Evolutionary conservation across 2,888 invertebrate species (phyloP).

Genomic region (Heteromyza rotundicornis): DNA sequence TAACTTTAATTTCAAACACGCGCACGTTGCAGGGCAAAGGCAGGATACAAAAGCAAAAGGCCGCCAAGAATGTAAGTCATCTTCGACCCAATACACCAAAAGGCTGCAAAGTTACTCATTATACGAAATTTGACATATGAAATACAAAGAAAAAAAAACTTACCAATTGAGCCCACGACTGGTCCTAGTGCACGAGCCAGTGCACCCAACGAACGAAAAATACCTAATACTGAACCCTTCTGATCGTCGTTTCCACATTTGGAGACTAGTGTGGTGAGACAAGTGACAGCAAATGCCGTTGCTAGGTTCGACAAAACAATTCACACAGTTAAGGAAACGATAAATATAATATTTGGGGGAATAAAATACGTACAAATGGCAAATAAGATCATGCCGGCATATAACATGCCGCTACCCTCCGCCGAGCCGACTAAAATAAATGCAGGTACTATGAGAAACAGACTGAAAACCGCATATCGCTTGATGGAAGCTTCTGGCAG

Average conservation of each 20-base stretch:
- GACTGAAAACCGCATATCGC: slow-evolving; percentile 74
- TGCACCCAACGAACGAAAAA: slow-evolving; percentile 92
- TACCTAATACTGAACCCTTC: slow-evolving; percentile 92
- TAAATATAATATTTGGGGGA: slow-evolving; percentile 18
- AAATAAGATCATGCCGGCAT: slow-evolving; percentile 84
- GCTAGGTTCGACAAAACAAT: no score
- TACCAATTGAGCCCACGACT: slow-evolving; percentile 82
- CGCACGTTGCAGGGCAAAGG: slow-evolving; percentile 68
- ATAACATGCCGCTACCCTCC: slow-evolving; percentile 68
- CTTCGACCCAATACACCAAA: slow-evolving; percentile 89
- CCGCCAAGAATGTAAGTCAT: slow-evolving; percentile 84
- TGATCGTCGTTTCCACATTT: slow-evolving; percentile 79
- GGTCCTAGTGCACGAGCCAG: slow-evolving; percentile 93
- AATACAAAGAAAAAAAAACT: slow-evolving; percentile 24
- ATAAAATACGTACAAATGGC: slow-evolving; percentile 78
- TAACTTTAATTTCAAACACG: no score
- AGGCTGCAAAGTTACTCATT: slow-evolving; percentile 67
- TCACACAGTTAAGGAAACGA: background rate
- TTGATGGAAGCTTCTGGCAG: slow-evolving; percentile 77
- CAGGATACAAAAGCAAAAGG: slow-evolving; percentile 76
- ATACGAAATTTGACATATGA: background rate
- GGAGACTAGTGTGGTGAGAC: slow-evolving; percentile 92
- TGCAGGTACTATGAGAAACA: slow-evolving; percentile 84
- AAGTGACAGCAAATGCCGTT: slow-evolving; percentile 93
- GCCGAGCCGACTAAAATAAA: slow-evolving; percentile 86